Base-by-base conservation (phyloP, 1,140 invertebrate genomes). In the Calliopsis andreniformis region DNA sequence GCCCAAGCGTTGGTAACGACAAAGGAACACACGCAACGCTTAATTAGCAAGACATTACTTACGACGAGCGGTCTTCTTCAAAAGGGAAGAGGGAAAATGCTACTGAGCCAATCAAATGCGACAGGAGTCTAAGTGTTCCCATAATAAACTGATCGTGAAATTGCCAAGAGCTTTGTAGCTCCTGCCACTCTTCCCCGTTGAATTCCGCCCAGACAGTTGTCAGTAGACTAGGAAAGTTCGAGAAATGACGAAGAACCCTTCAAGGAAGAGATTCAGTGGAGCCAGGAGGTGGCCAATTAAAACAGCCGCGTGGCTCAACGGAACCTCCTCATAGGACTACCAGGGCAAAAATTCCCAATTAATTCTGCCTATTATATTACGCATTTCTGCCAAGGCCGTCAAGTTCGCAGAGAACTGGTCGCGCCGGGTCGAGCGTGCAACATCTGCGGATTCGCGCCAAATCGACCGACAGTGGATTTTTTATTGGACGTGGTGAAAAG, bases 321-420 rank as follows among this genome's bases (percentile, higher is more conserved):
- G 71, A 64, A 79, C 58, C 55, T 58, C 45, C 28, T 64, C 35
- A 10, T 30, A 28, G 42, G 67, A n/a, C 12, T 23, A 16, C 6
- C 18, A 12, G 4, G 14, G 18, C 3, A 71, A 68, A 59, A 72
- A 68, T 67, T n/a, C 30, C 35, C 43, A 64, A 82, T 81, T 78
- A 82, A 82, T 81, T 81, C 67, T 56, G 28, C 20, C 55, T 78
- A 81, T 81, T 72, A 81, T 55, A 72, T 58, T 70, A 67, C 49
- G 68, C 56, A 56, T 73, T 77, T 68, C 63, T 67, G 20, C 30
- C 62, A 72, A 83, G 80, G 69, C 63, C 51, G 68, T 20, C 79
- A 12, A 63, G 73, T 78, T 62, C 62, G 35, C 43, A 23, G 62
- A 39, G 42, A 76, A 69, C 73, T 55, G 79, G 73, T 82, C 75